These are phyloP conservation scores for Eupeodes luniger DNA, from an alignment of 2,888 invertebrate genomes.

Conservation along the genomic window DNA sequence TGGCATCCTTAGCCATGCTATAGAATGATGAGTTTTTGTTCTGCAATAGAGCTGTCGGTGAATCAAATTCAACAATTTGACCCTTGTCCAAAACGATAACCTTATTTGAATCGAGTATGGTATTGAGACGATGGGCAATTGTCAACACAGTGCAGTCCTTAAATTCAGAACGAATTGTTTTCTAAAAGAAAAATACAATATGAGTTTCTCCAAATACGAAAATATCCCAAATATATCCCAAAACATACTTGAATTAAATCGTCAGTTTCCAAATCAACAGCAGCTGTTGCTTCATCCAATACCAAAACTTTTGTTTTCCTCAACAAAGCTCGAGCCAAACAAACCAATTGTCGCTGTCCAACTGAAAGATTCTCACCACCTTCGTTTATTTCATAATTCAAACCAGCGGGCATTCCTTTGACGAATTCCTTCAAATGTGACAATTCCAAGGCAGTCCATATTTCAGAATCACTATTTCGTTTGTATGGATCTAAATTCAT, in stretches of 20 bases:
- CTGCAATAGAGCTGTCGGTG: slow-evolving; percentile 88
- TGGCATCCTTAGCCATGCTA: slow-evolving; percentile 94
- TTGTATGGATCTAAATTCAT: slow-evolving; percentile 97
- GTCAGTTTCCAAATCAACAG: slow-evolving; percentile 95
- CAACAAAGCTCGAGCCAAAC: slow-evolving; percentile 92
- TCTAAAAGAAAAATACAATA: slow-evolving; percentile 84
- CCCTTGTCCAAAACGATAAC: slow-evolving; percentile 92
- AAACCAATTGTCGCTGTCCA: slow-evolving; percentile 94
- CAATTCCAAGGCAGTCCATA: slow-evolving; percentile 95
- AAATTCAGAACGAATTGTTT: slow-evolving; percentile 95
- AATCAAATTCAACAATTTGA: slow-evolving; percentile 90
- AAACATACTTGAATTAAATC: slow-evolving; percentile 90
- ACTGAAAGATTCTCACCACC: slow-evolving; percentile 97
- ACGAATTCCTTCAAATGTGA: slow-evolving; percentile 95
- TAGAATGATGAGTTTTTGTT: slow-evolving; percentile 90
- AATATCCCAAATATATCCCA: not conserved
- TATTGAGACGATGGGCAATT: slow-evolving; percentile 96
- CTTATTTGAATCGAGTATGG: slow-evolving; percentile 95
- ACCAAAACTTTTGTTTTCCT: slow-evolving; percentile 94
- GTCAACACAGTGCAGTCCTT: slow-evolving; percentile 94
- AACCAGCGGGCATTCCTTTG: slow-evolving; percentile 89
- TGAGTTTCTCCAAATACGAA: not conserved
- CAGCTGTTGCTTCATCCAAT: slow-evolving; percentile 95
- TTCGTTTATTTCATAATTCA: slow-evolving; percentile 94
- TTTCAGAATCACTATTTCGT: slow-evolving; percentile 90